Conservation (phyloP, 2,113 vertebrate species). For the Delphinus delphis region DNA sequence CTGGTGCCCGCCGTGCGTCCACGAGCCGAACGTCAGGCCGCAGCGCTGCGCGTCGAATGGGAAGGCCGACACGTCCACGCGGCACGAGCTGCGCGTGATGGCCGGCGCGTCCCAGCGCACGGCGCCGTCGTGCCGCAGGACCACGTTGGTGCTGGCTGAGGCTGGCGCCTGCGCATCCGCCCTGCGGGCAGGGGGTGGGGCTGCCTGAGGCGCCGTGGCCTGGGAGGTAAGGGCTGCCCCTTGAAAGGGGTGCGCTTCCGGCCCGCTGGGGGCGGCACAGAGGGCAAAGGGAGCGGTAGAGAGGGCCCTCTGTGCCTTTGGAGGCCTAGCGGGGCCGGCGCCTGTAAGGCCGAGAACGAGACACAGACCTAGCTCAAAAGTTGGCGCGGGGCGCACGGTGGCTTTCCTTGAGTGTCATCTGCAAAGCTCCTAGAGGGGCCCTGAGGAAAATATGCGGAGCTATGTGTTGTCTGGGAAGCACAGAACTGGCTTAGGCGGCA, state of each 20-base stretch:
- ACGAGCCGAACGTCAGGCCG: conserved; percentile 93
- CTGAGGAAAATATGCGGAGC: background rate
- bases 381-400: background rate
- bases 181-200: conserved; percentile 73
- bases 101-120: conserved; percentile 93
- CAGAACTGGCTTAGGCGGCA: background rate
- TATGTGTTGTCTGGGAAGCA: background rate
- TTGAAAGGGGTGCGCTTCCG: background rate
- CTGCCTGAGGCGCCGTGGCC: background rate
- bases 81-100: conserved; percentile 95
- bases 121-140: conserved; percentile 88
- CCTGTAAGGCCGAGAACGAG: background rate
- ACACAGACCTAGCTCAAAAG: background rate
- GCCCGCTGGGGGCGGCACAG: fast-evolving
- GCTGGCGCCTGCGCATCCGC: conserved; percentile 88
- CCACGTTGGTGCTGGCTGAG: conserved; percentile 93
- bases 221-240: no score
- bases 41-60: conserved; percentile 93
- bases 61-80: conserved; percentile 94
- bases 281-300: fast-evolving
- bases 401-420: background rate
- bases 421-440: background rate
- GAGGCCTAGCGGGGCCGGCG: background rate
- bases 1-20: conserved; percentile 94
- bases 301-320: background rate